A percentile compares a stretch with the other conserved stretches of the same genome.
phyloP scores from a whole-genome alignment of 2,888 invertebrate genomes.

The Chelonus formosanus region DNA sequence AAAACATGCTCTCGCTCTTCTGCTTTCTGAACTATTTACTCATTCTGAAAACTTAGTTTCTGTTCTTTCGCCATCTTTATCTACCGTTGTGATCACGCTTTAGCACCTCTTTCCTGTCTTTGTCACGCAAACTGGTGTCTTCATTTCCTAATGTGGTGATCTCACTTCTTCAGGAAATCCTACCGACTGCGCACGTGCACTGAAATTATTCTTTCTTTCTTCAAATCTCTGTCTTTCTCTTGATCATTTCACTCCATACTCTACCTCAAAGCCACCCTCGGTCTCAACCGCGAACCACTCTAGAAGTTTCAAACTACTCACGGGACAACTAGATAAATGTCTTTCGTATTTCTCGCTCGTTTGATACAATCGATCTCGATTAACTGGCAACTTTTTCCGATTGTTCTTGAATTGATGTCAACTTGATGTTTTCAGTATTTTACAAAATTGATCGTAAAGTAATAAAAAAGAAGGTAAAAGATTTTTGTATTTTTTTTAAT shows the following conservation, averaged over 20 bases:
- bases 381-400: slow-evolving; percentile 4
- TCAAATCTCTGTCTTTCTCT: too few relatives aligned
- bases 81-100: slow-evolving; percentile 47
- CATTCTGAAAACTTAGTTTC: slow-evolving; percentile 34
- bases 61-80: slow-evolving; percentile 28
- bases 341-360: slow-evolving; percentile 38
- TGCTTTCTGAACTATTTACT: slow-evolving; percentile 40
- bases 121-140: slow-evolving; percentile 31
- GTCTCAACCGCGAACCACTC: slow-evolving; percentile 35
- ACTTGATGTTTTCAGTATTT: background rate
- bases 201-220: slow-evolving; percentile 5
- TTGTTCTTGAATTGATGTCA: background rate
- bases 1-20: slow-evolving; percentile 55
- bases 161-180: slow-evolving; percentile 26
- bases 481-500: too few relatives aligned
- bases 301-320: slow-evolving; percentile 48
- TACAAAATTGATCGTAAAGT: too few relatives aligned
- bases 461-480: too few relatives aligned
- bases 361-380: slow-evolving; percentile 16
- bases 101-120: slow-evolving; percentile 41
- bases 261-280: slow-evolving; percentile 21
- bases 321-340: slow-evolving; percentile 52
- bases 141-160: slow-evolving; percentile 30
- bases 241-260: background rate
- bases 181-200: slow-evolving; percentile 35